Conservation (phyloP, 2,797 vertebrate genomes). For the Anabas testudineus region DNA sequence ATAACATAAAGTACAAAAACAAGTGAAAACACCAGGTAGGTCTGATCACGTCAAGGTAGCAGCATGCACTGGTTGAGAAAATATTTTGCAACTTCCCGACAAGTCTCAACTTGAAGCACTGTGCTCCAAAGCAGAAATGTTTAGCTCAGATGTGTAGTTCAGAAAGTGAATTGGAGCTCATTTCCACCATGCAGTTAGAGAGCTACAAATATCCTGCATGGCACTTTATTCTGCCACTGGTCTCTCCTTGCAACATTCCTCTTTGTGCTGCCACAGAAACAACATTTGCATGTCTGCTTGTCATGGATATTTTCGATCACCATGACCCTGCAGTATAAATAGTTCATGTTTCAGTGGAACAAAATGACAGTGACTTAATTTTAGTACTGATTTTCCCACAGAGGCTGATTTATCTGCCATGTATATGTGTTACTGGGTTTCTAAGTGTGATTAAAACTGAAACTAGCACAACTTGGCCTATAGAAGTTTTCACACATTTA, state of each 20-base stretch:
- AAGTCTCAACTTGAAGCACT: constrained; percentile 73
- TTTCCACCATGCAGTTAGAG: constrained; percentile 11
- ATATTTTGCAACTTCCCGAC: constrained; percentile 53
- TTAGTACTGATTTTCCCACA: too few relatives aligned
- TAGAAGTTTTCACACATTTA: not conserved
- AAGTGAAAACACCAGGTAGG: not conserved
- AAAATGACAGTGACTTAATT: constrained; percentile 14
- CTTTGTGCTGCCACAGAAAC: constrained; percentile 17
- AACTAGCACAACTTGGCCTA: not conserved
- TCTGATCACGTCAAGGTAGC: not conserved
- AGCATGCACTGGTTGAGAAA: constrained; percentile 34
- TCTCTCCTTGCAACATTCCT: constrained; percentile 29
- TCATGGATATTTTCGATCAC: constrained; percentile 24
- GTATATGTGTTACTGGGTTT: too few relatives aligned
- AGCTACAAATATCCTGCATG: constrained; percentile 31
- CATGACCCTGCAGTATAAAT: not conserved
- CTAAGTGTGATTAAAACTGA: not conserved
- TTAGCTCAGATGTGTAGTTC: constrained; percentile 7
- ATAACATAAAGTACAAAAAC: too few relatives aligned
- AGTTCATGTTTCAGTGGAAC: constrained; percentile 30
- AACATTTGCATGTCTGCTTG: constrained; percentile 18
- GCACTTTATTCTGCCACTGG: constrained; percentile 9
- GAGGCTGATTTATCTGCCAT: too few relatives aligned
- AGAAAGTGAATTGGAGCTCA: constrained; percentile 21
- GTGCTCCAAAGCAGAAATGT: constrained; percentile 64